Conservation (phyloP, 2,113 vertebrate species). For the Sturnus vulgaris region DNA sequence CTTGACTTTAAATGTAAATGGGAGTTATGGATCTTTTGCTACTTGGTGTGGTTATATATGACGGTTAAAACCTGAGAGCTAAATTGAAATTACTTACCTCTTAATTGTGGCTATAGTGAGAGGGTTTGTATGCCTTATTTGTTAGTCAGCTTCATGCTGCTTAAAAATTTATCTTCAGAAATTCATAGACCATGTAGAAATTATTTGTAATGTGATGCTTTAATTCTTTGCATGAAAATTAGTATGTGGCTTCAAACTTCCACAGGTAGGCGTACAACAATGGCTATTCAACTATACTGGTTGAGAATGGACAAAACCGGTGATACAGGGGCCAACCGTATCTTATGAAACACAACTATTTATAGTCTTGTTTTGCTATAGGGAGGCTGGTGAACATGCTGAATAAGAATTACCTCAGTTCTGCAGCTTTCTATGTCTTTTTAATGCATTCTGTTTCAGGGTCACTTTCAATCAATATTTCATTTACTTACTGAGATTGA, state of each 20-base stretch:
- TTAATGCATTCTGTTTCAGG: conserved; percentile 93
- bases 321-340: conserved; percentile 75
- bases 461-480: conserved; percentile 94
- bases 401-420: conserved; percentile 87
- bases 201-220: conserved; percentile 77
- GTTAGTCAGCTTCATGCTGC: conserved; percentile 82
- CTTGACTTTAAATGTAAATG: conserved; percentile 77
- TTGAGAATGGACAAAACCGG: conserved; percentile 74
- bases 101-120: conserved; percentile 71
- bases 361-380: conserved; percentile 84
- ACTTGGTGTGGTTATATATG: conserved; percentile 68
- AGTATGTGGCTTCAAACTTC: conserved; percentile 74
- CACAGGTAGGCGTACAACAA: conserved; percentile 76
- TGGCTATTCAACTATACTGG: conserved; percentile 69
- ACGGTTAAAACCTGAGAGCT: conserved; percentile 67
- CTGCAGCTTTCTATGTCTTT: conserved; percentile 86
- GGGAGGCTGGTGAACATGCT: conserved; percentile 83
- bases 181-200: conserved; percentile 75
- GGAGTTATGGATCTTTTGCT: conserved; percentile 71
- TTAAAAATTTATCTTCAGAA: conserved; percentile 69
- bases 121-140: conserved; percentile 76
- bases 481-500: conserved; percentile 93
- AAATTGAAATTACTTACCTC: conserved; percentile 72
- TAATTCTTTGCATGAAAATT: conserved; percentile 74
- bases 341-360: conserved; percentile 81